Conservation (phyloP, 2,113 vertebrate genomes). For the Gobio gobio region DNA sequence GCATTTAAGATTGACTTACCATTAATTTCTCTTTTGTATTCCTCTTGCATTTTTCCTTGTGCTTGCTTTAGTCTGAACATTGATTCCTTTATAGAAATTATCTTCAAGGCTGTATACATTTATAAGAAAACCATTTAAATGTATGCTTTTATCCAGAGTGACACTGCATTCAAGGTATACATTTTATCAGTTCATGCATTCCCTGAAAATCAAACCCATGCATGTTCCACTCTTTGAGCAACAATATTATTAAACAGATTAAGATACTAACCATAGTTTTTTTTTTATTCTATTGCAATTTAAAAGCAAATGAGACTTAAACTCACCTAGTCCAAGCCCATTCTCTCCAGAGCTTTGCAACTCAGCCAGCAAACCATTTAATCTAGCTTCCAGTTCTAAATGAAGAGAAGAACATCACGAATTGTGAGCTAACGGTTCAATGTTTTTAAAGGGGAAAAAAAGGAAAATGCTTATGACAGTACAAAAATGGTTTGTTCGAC, state of each 20-base stretch:
- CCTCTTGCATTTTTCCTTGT: neutral
- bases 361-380: neutral
- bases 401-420: neutral
- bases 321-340: slow-evolving; percentile 24
- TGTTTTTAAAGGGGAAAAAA: neutral
- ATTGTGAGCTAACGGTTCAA: neutral
- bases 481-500: neutral
- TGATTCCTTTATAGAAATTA: slow-evolving; percentile 30
- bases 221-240: neutral
- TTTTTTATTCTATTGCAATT: neutral
- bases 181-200: neutral
- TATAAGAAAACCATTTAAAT: neutral
- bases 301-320: neutral
- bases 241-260: neutral
- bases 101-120: slow-evolving; percentile 12
- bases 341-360: slow-evolving; percentile 16
- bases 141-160: neutral
- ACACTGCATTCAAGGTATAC: neutral
- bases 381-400: slow-evolving; percentile 8
- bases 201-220: neutral
- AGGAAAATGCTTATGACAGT: neutral
- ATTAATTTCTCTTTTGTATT: neutral
- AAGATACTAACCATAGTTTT: neutral
- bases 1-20: slow-evolving; percentile 6
- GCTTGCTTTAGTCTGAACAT: slow-evolving; percentile 16